Base-by-base conservation (phyloP, 64 coral and sea anemone species). In the Montipora foliosa region DNA sequence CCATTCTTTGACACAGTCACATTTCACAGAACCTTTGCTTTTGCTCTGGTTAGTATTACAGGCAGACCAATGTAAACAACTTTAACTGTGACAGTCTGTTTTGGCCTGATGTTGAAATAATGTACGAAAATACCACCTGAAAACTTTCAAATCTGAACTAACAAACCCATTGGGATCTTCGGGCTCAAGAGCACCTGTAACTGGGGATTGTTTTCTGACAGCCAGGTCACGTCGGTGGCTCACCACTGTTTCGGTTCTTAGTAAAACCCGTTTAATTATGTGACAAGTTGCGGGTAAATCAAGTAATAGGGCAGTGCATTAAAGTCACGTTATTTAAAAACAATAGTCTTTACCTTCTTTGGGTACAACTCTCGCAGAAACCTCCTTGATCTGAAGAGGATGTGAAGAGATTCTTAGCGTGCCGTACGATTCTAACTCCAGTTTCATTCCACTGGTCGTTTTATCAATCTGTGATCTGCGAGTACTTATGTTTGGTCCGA, bases 361-460 rank as follows among this genome's bases (percentile, higher is more conserved):
- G 13, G 87, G 49, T 21, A 89, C 37, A 16, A 89, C 87, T 48
- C 17, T 89, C 7, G 25, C 87, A 37, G 22, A 76, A 77, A 89
- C 73, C 7, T 89, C 52, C 20, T 61, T 89, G 12, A 89, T 45
- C 52, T 91, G 89, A 91, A 91, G 89, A 25, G 89, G 89, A 74
- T 82, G 79, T 7, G 89, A 91, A 17, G 77, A 81, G 20, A 91
- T 82, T 91, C 78, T 81, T 46, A 74, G 44, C 17, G 76, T 82
- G 17, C 89, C 89, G 72, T 44, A 25, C 5, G 89, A 91, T 53
- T 61, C 37, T 12, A 91, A 57, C 77, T 82, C 62, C 2, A 91
- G 78, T 16, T 74, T 91, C 89, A 91, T 81, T 74, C 89, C 89
- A 82, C n/a, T 82, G 7, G 47, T 48, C 81, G 89, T 91, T 50